Base-by-base conservation (phyloP, 2,113 vertebrate genomes). In the Gorsachius goisagi region DNA sequence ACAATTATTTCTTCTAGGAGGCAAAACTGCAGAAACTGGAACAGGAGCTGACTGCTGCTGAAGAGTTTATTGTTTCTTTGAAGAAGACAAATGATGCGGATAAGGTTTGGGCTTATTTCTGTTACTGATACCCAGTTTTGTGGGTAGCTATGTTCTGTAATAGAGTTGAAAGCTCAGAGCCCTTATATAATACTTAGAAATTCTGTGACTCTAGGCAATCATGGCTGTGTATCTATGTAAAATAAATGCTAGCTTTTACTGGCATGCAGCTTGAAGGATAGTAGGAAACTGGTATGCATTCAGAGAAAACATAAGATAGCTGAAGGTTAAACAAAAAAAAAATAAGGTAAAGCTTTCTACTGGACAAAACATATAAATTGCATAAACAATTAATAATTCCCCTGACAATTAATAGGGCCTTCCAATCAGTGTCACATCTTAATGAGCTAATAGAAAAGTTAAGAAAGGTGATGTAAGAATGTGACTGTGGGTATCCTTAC, bases 71-170 rank as follows among this genome's bases (percentile, higher is more conserved):
- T 67, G 96, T 90, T 90, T 97, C 96, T 94, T 94, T 99, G 85
- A 98, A 99, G 93, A 99, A 98, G 94, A 99, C 98, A 88, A 98
- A 97, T 8, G 97, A 98, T 53, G 98, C 98, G 14, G 98, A 99
- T 93, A 99, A 99, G 97, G 99, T 99, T 95, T 96, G 87, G 35
- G 11, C 5, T 85, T 89, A 66, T 72, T 85, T 91, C 30, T 93
- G 22, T 66, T 80, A 41, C 22, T 77, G 75, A 39, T 55, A 53
- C 33, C 22, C 9, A 14, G 8, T 71, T 82, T 67, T 44, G 39
- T 2, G 2, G 18, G 41, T 82, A 84, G 39, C n/a, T 67, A 1
- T 33, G 19, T 78, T 69, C 33, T 86, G 19, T 39, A 89, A 30
- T 15, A 45, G 33, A 85, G 30, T 27, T 69, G 16, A 75, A 91